Percentiles rank a stretch among this genome's conserved stretches.
Conservation (phyloP, 2,797 vertebrate species). For the Kryptolebias ocellatus region DNA sequence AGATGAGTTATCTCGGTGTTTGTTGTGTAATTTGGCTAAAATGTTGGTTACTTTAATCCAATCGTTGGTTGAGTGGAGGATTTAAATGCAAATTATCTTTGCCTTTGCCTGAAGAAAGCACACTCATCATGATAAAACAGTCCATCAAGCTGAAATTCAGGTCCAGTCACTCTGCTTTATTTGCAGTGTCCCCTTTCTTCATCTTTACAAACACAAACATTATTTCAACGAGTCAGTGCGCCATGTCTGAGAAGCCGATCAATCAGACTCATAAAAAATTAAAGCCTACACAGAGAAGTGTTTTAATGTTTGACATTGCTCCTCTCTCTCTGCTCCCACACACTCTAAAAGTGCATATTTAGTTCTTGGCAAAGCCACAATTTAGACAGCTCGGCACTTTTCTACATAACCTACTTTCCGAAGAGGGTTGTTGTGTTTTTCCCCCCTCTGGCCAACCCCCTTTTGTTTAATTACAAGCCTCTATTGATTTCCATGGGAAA, state of each 20-base stretch:
- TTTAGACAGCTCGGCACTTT: slow-evolving; percentile 83
- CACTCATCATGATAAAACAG: slow-evolving; percentile 18
- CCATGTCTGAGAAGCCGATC: slow-evolving; percentile 62
- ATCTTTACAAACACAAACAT: slow-evolving; percentile 64
- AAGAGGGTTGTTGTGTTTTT: slow-evolving; percentile 71
- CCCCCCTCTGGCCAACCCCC: slow-evolving; percentile 73
- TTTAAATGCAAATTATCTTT: slow-evolving; percentile 45
- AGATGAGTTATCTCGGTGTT: slow-evolving; percentile 50
- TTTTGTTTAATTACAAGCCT: slow-evolving; percentile 88
- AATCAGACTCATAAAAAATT: slow-evolving; percentile 76
- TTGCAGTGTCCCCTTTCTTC: slow-evolving; percentile 44
- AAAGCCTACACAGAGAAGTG: slow-evolving; percentile 56
- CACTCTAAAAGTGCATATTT: slow-evolving; percentile 73
- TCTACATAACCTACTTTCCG: slow-evolving; percentile 84
- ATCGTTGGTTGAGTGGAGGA: slow-evolving; percentile 1
- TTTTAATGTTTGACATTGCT: slow-evolving; percentile 63
- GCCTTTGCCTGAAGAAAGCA: slow-evolving; percentile 2
- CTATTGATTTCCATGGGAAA: slow-evolving; percentile 89
- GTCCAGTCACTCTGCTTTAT: slow-evolving; percentile 23
- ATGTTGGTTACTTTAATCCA: slow-evolving; percentile 32
- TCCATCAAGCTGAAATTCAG: slow-evolving; percentile 30
- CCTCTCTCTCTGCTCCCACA: slow-evolving; percentile 44
- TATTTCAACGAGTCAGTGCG: slow-evolving; percentile 65
- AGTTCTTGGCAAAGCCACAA: slow-evolving; percentile 76
- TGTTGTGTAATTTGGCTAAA: slow-evolving; percentile 42